phyloP scores from a whole-genome alignment of 2,113 vertebrate genomes.

The Laticauda colubrina region DNA sequence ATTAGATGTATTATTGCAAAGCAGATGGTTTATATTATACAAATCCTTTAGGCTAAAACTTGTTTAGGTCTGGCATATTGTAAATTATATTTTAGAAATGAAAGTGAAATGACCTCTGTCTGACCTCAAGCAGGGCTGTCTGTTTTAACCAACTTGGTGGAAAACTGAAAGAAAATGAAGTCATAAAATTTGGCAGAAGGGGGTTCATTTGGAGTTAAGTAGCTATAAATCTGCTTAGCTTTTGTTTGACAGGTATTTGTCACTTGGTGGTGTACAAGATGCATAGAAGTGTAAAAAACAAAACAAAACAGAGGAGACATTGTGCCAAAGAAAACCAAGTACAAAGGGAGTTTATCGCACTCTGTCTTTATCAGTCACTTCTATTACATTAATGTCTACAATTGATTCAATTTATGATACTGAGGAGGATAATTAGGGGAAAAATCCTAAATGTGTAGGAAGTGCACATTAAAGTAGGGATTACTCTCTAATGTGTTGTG shows the following conservation, averaged over 20 bases:
- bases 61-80: slow-evolving; percentile 85
- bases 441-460: not conserved
- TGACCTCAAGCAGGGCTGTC: slow-evolving; percentile 76
- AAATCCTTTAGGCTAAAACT: slow-evolving; percentile 83
- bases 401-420: slow-evolving; percentile 49
- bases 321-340: slow-evolving; percentile 68
- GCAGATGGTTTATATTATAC: slow-evolving; percentile 90
- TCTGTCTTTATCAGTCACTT: slow-evolving; percentile 58
- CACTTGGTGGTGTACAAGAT: slow-evolving; percentile 68
- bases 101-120: slow-evolving; percentile 80
- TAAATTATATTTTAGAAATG: slow-evolving; percentile 86
- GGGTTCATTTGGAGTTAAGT: slow-evolving; percentile 68
- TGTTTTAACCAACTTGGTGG: slow-evolving; percentile 72
- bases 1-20: slow-evolving; percentile 82
- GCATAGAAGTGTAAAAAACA: slow-evolving; percentile 74
- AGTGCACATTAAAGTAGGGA: not conserved
- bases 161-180: slow-evolving; percentile 77
- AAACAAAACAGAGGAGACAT: slow-evolving; percentile 65
- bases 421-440: slow-evolving; percentile 58
- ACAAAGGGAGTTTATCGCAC: slow-evolving; percentile 57
- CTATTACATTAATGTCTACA: slow-evolving; percentile 64
- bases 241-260: slow-evolving; percentile 80
- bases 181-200: slow-evolving; percentile 74
- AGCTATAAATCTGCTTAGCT: slow-evolving; percentile 74
- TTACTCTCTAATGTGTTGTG: not conserved